A percentile compares a stretch with the other conserved stretches of the same genome.
Evolutionary conservation across 2,888 invertebrate genomes (phyloP).

Genomic region (Listrodromus nycthemerus): DNA sequence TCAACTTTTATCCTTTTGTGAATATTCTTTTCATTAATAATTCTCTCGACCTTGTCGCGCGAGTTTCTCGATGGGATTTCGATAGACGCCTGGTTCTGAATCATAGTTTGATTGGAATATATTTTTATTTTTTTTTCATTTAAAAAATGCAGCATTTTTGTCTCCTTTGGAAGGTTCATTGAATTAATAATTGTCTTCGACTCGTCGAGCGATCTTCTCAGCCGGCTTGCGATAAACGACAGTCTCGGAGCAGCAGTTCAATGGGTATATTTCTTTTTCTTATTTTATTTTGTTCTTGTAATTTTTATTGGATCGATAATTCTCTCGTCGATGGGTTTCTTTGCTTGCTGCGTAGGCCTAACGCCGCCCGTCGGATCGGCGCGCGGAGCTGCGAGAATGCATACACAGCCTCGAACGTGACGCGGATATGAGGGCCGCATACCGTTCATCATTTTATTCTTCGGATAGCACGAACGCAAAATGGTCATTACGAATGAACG

Average conservation of each 20-base stretch:
- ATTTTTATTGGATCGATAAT: background rate
- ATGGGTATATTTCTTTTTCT: background rate
- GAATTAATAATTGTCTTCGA: too few species aligned
- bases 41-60: too few species aligned
- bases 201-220: too few species aligned
- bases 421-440: conserved; percentile 6
- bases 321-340: background rate
- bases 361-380: conserved; percentile 37
- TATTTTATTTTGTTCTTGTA: background rate
- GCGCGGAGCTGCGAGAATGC: conserved; percentile 3
- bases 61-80: too few species aligned
- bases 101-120: too few species aligned
- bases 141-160: too few species aligned
- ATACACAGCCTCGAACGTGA: conserved; percentile 3
- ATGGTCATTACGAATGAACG: conserved; percentile 18
- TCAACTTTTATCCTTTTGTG: background rate
- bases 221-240: too few species aligned
- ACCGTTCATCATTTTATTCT: conserved; percentile 31
- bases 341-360: conserved; percentile 34
- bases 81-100: too few species aligned
- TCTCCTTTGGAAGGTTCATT: too few species aligned
- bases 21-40: background rate
- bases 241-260: too few species aligned
- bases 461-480: conserved; percentile 16
- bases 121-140: too few species aligned